These are phyloP conservation scores for Crocidura indochinensis DNA, from an alignment of 2,797 vertebrate species.

Conservation along the genomic window DNA sequence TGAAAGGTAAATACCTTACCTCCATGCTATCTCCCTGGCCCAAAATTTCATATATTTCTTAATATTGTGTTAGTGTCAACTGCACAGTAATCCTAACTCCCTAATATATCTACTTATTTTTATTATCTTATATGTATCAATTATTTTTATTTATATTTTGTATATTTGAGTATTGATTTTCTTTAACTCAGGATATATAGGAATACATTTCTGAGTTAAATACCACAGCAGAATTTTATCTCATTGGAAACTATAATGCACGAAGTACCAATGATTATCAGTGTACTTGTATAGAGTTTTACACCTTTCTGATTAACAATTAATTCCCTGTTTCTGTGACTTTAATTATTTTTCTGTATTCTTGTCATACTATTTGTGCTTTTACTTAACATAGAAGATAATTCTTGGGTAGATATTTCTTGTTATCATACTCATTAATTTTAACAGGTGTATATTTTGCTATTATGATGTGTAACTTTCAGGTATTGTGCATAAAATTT, in stretches of 20 bases:
- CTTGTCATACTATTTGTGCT: neutral
- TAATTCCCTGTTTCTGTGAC: conserved; percentile 1
- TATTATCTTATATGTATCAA: conserved; percentile 5
- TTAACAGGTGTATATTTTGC: conserved; percentile 12
- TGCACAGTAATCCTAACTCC: neutral
- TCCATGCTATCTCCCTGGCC: no score
- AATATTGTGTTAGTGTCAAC: conserved; percentile 26
- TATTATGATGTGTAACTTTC: conserved; percentile 37
- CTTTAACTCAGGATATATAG: conserved; percentile 19
- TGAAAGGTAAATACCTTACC: no score
- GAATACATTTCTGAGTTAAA: conserved; percentile 55
- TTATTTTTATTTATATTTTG: no score
- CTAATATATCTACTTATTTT: neutral
- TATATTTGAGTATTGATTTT: neutral
- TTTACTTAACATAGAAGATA: neutral
- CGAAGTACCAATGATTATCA: conserved; percentile 16
- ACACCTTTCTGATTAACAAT: neutral
- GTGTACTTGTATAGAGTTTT: conserved; percentile 4
- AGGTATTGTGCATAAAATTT: neutral
- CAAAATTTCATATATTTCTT: neutral
- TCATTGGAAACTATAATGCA: neutral
- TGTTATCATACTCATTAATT: conserved; percentile 29
- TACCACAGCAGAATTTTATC: neutral
- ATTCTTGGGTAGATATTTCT: conserved; percentile 23
- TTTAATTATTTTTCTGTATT: neutral